phyloP scores from a whole-genome alignment of 2,888 invertebrate species.

The Tenthredo notha region DNA sequence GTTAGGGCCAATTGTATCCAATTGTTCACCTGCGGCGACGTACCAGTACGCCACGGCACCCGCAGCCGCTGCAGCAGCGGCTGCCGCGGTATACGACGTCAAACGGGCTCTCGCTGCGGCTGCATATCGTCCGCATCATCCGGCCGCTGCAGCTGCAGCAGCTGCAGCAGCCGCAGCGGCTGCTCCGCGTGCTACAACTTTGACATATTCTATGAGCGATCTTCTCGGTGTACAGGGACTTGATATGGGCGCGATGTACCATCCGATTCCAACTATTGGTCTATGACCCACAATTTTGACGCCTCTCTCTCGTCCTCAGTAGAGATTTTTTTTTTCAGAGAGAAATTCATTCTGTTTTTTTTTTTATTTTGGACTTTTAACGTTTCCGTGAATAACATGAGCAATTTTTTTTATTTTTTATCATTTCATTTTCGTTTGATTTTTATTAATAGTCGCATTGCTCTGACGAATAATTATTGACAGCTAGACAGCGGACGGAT shows the following conservation, averaged over 20 bases:
- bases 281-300: slow-evolving; percentile 83
- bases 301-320: slow-evolving; percentile 75
- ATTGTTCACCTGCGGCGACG: slow-evolving; percentile 70
- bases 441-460: too few relatives aligned
- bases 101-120: slow-evolving; percentile 83
- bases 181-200: slow-evolving; percentile 79
- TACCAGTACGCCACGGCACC: slow-evolving; percentile 76
- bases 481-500: background rate
- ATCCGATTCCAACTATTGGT: slow-evolving; percentile 85
- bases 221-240: slow-evolving; percentile 86
- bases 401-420: background rate
- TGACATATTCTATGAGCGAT: slow-evolving; percentile 86
- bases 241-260: slow-evolving; percentile 86
- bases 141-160: slow-evolving; percentile 75
- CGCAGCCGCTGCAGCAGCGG: slow-evolving; percentile 77
- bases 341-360: background rate
- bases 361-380: slow-evolving; percentile 13
- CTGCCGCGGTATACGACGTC: slow-evolving; percentile 79
- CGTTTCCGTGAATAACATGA: background rate
- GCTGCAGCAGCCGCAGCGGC: slow-evolving; percentile 75
- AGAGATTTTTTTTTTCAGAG: slow-evolving; percentile 47
- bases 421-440: background rate
- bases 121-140: slow-evolving; percentile 81
- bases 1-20: slow-evolving; percentile 73
- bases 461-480: background rate